These are phyloP conservation scores for Drosophila biarmipes DNA, from an alignment of 1,140 invertebrate species.

Conservation along the genomic window DNA sequence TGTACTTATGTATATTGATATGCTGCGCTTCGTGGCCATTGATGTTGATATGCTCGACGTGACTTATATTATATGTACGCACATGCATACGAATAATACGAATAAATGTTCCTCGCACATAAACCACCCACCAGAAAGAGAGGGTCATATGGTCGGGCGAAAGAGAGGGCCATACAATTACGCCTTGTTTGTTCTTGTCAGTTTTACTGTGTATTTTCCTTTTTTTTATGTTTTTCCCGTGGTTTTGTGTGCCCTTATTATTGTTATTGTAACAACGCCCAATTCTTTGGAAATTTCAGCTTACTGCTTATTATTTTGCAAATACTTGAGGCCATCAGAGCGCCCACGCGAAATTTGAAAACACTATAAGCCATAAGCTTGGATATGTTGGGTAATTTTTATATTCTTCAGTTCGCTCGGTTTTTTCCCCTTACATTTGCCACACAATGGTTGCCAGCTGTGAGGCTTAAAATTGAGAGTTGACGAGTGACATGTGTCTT, in stretches of 20 bases:
- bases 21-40: conserved; percentile 58
- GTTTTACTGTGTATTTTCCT: conserved; percentile 8
- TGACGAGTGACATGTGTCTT: conserved; percentile 42
- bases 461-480: conserved; percentile 33
- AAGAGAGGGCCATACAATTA: conserved; percentile 67
- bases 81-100: conserved; percentile 50
- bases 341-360: conserved; percentile 3
- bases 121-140: conserved; percentile 13
- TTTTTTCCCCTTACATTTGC: neutral
- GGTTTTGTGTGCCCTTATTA: conserved; percentile 27
- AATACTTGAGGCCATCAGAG: conserved; percentile 51
- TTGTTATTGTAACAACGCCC: conserved; percentile 52
- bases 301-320: conserved; percentile 59
- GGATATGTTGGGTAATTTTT: conserved; percentile 39
- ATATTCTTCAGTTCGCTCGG: conserved; percentile 8
- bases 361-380: conserved; percentile 34
- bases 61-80: conserved; percentile 46
- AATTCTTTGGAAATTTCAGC: conserved; percentile 59
- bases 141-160: neutral
- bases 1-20: conserved; percentile 43
- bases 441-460: conserved; percentile 41
- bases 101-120: conserved; percentile 25
- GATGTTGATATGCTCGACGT: conserved; percentile 69
- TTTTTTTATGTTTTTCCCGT: conserved; percentile 1
- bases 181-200: conserved; percentile 42